Evolutionary conservation across 1,140 invertebrate genomes (phyloP).

Genomic region (Belonocnema kinseyi): DNA sequence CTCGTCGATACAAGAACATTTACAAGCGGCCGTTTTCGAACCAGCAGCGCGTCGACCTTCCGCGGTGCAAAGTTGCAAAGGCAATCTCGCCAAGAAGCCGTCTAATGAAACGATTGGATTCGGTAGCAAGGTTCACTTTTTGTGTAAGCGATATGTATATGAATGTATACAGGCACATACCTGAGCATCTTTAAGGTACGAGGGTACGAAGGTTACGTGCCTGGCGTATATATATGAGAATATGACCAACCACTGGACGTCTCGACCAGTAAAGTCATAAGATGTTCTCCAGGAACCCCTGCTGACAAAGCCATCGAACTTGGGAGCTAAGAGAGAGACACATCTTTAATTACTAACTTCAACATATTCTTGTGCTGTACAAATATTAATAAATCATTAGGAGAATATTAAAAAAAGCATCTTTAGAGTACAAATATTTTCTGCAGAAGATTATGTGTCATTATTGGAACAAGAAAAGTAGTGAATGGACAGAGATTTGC

Average conservation of each 20-base stretch:
- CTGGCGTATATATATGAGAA: constrained; percentile 8
- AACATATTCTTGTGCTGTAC: constrained; percentile 10
- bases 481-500: no score
- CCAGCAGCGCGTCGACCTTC: constrained; percentile 15
- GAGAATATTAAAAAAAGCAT: not conserved
- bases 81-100: constrained; percentile 21
- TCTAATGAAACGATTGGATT: constrained; percentile 30
- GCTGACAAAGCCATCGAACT: not conserved
- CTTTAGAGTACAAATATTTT: not conserved
- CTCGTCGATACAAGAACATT: constrained; percentile 30
- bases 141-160: not conserved
- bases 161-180: not conserved
- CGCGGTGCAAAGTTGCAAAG: constrained; percentile 23
- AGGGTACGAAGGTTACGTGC: constrained; percentile 27
- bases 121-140: constrained; percentile 22
- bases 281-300: constrained; percentile 16
- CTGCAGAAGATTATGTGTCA: not conserved
- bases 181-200: constrained; percentile 1
- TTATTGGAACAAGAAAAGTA: no score
- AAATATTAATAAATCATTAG: constrained; percentile 24
- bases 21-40: constrained; percentile 30
- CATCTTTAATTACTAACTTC: not conserved
- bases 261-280: not conserved
- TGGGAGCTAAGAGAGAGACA: constrained; percentile 12
- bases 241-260: not conserved